Evolutionary conservation across 2,888 invertebrate species (phyloP), one percentile per base, ranked within the genome.

Genomic region (Phalera bucephala): DNA sequence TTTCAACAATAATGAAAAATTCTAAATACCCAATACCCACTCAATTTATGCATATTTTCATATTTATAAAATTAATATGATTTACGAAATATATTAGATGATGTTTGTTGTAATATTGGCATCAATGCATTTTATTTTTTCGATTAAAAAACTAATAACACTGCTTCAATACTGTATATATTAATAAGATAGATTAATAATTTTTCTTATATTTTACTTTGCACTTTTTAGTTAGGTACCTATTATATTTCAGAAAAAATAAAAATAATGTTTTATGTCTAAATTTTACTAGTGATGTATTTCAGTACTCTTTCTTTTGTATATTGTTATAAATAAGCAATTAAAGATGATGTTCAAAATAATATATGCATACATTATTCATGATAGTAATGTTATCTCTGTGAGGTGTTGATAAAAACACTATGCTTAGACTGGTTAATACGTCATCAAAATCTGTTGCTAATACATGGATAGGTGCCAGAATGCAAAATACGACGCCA

Each of bases 261-360:
- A 7, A 12, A 29, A 13, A 15, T n/a, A 15, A 19, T 7, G 6
- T 17, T 19, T 29, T 19, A 10, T 29, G 9, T 29, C 6, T 29
- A 10, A 19, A 29, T 8, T 29, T 29, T 11, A 11, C 6, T 10
- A 19, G 15, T 29, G 11, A 19, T 29, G 10, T 50, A 36, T 13
- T 37, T 59, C 50, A 26, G 35, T 52, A 19, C 11, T 46, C 36
- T 36, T 47, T 49, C 30, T 46, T 58, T 54, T 56, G 50, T 60
- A 56, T 60, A 60, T 56, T 55, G 42, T 60, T 55, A 51, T 23
- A 31, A 25, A 37, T 58, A 56, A 58, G 52, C 41, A 39, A 58
- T 59, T 59, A 58, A 29, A 29, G 5, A 19, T 15, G 14, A 27
- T 19, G 29, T 27, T 27, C 12, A 12, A 28, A 29, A 11, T 19